Evolutionary conservation across 2,113 vertebrate genomes (phyloP), one percentile per base, ranked within the genome.

Genomic region (Equus quagga): DNA sequence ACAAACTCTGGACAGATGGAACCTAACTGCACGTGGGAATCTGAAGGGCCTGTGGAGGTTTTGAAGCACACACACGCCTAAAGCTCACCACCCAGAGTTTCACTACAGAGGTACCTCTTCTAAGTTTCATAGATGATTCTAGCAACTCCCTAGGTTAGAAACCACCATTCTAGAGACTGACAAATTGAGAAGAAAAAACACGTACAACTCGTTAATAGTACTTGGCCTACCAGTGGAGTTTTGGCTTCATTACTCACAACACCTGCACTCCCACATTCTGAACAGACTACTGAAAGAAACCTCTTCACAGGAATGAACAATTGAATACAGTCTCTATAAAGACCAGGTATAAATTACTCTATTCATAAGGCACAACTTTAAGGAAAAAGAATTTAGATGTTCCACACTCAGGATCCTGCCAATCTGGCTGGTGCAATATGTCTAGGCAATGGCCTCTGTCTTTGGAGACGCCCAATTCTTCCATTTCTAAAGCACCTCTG

Each of bases 401-500:
- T 69, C 67, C 64, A 88, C 28, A 90, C 10, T 49, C 58, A n/a
- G 21, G 23, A 75, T 21, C 12, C 28, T 8, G 15, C 23, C 76
- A 28, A 58, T 26, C 87, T 64, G 19, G 41, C 44, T 21, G 44
- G 60, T 69, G 15, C 3, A 3, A 62, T 60, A 44, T 13, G 33
- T 73, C 64, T 24, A 76, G 4, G 64, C 41, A 64, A 89, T 10
- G 2, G 36, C 58, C n/a, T 49, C 60, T 51, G 18, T 60, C 12
- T 62, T 3, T 76, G 44, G 21, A 54, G 18, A 93, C 12, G 56
- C 5, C 41, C 28, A 78, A 65, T 54, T 73, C n/a, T 73, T 90
- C 41, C 23, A 62, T n/a, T 72, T 91, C 79, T 73, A 83, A 80
- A 97, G 41, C 44, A 86, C 36, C 49, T 96, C 72, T 70, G 60